Conservation (phyloP, 2,888 invertebrate genomes). For the Andrena chrysosceles region DNA sequence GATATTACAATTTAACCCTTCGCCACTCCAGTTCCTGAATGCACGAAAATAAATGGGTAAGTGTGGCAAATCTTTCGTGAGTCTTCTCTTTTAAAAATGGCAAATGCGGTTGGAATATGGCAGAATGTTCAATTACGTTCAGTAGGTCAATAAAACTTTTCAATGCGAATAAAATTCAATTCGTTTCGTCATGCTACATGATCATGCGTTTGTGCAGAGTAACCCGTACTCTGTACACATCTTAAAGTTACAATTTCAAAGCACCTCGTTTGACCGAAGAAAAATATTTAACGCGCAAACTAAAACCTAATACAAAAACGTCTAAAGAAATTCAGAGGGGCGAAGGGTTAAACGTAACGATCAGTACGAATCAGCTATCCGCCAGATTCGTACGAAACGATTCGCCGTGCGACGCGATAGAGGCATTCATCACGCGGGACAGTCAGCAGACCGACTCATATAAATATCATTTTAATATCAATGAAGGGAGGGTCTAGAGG, state of each 20-base stretch:
- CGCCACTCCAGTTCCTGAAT: constrained; percentile 22
- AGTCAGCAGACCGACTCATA: constrained; percentile 50
- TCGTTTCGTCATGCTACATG: background rate
- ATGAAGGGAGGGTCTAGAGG: constrained; percentile 83
- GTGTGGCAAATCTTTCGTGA: background rate
- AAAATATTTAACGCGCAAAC: background rate
- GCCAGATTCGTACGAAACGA: constrained; percentile 47
- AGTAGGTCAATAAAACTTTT: background rate
- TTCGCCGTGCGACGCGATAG: constrained; percentile 26
- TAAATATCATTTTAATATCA: constrained; percentile 78
- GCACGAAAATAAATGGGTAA: constrained; percentile 8
- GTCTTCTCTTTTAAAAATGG: background rate
- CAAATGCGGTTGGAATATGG: constrained; percentile 5
- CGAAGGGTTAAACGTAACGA: constrained; percentile 52
- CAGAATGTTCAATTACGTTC: background rate
- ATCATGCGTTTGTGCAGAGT: background rate
- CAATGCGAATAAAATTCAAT: background rate
- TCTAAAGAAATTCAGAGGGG: constrained; percentile 7
- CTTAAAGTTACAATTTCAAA: background rate
- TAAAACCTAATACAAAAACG: background rate
- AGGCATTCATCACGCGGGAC: constrained; percentile 29
- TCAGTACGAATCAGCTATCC: constrained; percentile 41
- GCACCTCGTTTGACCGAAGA: background rate
- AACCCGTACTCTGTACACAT: background rate
- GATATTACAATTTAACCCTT: constrained; percentile 47